A percentile compares a stretch with the other conserved stretches of the same genome.
These are phyloP conservation scores for Cranoglanis bouderius DNA, from an alignment of 2,113 vertebrate species.

Conservation along the genomic window DNA sequence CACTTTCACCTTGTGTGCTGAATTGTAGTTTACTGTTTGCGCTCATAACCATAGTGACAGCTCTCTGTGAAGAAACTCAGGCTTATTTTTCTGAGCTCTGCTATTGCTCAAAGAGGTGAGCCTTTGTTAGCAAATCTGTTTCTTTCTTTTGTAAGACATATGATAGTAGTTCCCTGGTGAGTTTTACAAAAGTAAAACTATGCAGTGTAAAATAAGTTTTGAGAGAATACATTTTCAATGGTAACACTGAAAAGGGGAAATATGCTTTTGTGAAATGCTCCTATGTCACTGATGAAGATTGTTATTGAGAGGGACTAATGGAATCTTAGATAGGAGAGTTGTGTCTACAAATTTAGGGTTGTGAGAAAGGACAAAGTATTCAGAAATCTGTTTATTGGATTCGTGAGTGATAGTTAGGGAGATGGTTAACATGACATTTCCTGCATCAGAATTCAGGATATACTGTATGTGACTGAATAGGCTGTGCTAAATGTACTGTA, in stretches of 20 bases:
- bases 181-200: neutral
- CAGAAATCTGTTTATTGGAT: neutral
- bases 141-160: neutral
- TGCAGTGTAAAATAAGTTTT: neutral
- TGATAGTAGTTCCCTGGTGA: neutral
- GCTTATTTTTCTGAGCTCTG: conserved; percentile 17
- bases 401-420: neutral
- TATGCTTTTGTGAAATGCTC: neutral
- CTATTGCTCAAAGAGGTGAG: conserved; percentile 4
- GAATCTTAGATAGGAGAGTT: neutral
- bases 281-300: neutral
- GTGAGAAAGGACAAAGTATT: neutral
- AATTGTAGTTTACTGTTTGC: neutral
- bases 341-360: neutral
- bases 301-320: neutral
- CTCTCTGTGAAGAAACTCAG: neutral
- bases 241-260: neutral
- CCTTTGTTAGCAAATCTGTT: neutral
- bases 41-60: neutral
- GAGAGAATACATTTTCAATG: neutral
- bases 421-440: neutral
- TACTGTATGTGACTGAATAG: neutral
- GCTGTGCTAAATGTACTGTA: neutral
- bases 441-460: neutral
- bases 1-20: conserved; percentile 13